Conservation (phyloP, 2,888 invertebrate genomes). For the Hypercompe scribonia region DNA sequence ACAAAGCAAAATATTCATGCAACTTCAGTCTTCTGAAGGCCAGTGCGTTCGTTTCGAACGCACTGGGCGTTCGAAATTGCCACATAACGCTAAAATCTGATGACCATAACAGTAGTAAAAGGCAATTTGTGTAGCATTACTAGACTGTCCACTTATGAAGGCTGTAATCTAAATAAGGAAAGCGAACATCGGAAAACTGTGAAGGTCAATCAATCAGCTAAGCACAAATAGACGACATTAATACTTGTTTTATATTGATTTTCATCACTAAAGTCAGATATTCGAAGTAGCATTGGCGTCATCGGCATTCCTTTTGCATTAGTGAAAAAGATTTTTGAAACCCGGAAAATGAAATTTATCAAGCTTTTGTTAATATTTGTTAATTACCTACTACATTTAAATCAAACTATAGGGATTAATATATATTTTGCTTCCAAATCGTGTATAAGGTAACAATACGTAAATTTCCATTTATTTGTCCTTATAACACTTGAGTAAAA, state of each 20-base stretch:
- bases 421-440: neutral
- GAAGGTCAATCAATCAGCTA: conserved; percentile 58
- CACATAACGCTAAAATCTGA: conserved; percentile 22
- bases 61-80: conserved; percentile 20
- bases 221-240: conserved; percentile 45
- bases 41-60: no score
- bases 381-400: neutral
- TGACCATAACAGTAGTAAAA: conserved; percentile 23
- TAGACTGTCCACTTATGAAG: conserved; percentile 41
- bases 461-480: neutral
- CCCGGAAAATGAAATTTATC: neutral
- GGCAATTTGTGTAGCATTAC: conserved; percentile 24
- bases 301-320: conserved; percentile 18
- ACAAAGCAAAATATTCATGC: neutral
- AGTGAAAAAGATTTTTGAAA: conserved; percentile 19
- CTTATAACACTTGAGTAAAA: neutral
- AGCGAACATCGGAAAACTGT: conserved; percentile 59
- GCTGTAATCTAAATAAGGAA: conserved; percentile 60
- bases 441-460: no score
- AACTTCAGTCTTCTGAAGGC: conserved; percentile 23
- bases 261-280: conserved; percentile 25
- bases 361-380: neutral
- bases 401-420: neutral
- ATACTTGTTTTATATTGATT: conserved; percentile 37
- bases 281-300: conserved; percentile 15